Base-by-base conservation (phyloP, 2,113 vertebrate species). In the Sula dactylatra region DNA sequence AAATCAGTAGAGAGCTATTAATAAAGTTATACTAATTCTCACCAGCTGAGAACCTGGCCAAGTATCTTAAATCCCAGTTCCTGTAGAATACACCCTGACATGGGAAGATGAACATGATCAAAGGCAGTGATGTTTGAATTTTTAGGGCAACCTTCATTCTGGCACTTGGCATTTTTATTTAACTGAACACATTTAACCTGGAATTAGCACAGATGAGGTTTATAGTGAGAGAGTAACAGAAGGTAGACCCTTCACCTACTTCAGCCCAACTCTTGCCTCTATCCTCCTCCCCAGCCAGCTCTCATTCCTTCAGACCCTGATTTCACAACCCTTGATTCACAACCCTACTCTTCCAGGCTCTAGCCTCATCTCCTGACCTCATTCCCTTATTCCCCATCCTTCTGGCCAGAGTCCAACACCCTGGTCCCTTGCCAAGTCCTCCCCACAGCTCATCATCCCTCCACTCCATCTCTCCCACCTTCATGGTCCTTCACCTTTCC, bases 81-180 rank as follows among this genome's bases (percentile, higher is more conserved):
- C 72, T 73, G 65, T 22, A 69, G 74, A 85, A 29, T 7, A 38
- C 2, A 12, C 10, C 45, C 74, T 61, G 78, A 84, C 36, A 54
- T 31, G 42, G 66, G 42, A 84, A 93, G 94, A 85, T 45, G 15
- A 94, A 93, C 36, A 31, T 22, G 76, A 88, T 65, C 86, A 73
- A 93, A 97, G 91, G 74, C 65, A 82, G 61, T 3, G 65, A 80
- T 55, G 40, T 54, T 77, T 82, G 38, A 88, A 24, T 91, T 92
- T 79, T 88, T 82, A 74, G 54, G 84, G 76, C 40, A 97, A 94
- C 82, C 15, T 94, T 97, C 73, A 89, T 76, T 93, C 90, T 74
- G 76, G 38, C 85, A 84, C 91, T 96, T 82, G 38, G 44, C 74
- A 69, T 95, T 97, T 96, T 88, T 86, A 85, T 88, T 94, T 56